Conservation (phyloP, 1,140 invertebrate species). For the Cardiocondyla obscurior region DNA sequence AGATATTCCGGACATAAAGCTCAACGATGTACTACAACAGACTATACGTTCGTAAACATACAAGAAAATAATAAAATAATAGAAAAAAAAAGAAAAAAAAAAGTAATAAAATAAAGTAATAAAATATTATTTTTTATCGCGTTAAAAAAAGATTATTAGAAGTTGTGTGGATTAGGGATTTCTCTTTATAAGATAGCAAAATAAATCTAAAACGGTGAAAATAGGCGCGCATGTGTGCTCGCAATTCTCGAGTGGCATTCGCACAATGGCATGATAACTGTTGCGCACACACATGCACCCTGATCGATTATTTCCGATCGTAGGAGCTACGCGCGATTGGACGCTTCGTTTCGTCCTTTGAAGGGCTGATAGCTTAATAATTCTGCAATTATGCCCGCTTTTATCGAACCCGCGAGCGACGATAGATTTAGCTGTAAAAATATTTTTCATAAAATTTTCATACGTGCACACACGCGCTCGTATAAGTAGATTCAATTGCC, state of each 20-base stretch:
- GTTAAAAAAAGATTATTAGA: too few relatives aligned
- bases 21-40: neutral
- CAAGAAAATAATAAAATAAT: too few relatives aligned
- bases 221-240: neutral
- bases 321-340: neutral
- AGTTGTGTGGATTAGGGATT: too few relatives aligned
- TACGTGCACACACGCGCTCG: too few relatives aligned
- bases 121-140: too few relatives aligned
- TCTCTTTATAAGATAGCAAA: neutral
- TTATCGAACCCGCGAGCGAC: neutral
- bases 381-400: neutral
- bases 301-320: neutral
- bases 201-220: neutral
- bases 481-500: neutral
- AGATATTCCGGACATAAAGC: neutral
- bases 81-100: too few relatives aligned
- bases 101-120: too few relatives aligned
- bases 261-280: neutral
- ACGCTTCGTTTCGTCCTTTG: too few relatives aligned
- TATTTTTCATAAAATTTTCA: neutral
- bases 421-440: neutral
- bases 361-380: too few relatives aligned
- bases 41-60: neutral
- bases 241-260: neutral
- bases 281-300: neutral